Base-by-base conservation (phyloP, 2,113 vertebrate species). In the Serilophus lunatus region DNA sequence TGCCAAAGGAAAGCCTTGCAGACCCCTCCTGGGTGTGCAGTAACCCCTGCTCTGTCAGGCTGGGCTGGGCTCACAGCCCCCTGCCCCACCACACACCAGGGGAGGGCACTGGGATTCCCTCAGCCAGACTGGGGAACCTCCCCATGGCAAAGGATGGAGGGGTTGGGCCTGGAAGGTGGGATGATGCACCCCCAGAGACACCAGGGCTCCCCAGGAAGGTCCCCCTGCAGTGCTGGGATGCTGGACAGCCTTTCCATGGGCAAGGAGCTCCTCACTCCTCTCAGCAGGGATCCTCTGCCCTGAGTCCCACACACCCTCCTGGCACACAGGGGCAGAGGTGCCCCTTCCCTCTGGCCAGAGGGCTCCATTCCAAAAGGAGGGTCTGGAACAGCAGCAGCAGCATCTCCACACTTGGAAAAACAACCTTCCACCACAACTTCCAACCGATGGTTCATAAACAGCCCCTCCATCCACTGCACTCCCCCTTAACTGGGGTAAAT, bases 41-140 rank as follows among this genome's bases (percentile, higher is more conserved):
- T 54, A 80, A 20, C 96, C 95, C 89, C 89, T 96, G 95, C 95
- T 92, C 80, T 4, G 60, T 8, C 40, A 17, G 44, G 44, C 44
- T 15, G 76, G 91, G 86, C 0, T 45, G 0, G 74, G 94, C 92
- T 78, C 95, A 93, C 42, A 49, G 76, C 76, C 64, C 94, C 91
- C 83, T 69, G 82, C 76, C 76, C 75, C 4, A 16, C 31, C 28
- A 72, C 4, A 1, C 53, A 38, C 13, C 3, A 54, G 79, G n/a
- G 13, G 84, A 88, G 66, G 35, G 6, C 5, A 29, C 12, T 0
- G 2, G 12, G 44, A 65, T 38, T 72, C 79, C 38, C 72, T 10
- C 6, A 25, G 3, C 22, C 76, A 6, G 15, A 26, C 40, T 0
- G 17, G 54, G 75, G 57, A 90, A n/a, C 23, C 49, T 56, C 80